A percentile compares a stretch with the other conserved stretches of the same genome.
Conservation (phyloP, 2,888 invertebrate species). For the Elgonia sp. region DNA sequence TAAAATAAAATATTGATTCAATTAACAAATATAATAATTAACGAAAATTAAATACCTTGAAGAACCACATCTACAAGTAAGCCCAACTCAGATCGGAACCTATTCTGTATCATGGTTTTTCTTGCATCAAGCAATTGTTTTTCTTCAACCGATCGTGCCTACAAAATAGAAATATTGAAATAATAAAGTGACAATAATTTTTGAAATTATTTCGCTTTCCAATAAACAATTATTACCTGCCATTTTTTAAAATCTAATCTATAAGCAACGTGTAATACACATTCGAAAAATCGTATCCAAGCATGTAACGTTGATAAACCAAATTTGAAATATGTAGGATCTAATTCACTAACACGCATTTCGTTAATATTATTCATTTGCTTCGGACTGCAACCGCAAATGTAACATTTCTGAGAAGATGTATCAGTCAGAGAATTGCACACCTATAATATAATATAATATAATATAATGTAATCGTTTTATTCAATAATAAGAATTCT, state of each 20-base stretch:
- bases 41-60: conserved; percentile 45
- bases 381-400: conserved; percentile 60
- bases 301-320: conserved; percentile 41
- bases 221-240: conserved; percentile 9
- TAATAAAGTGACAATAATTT: no score
- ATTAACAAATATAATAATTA: no score
- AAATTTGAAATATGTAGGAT: conserved; percentile 12
- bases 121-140: neutral
- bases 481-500: neutral
- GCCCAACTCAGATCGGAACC: conserved; percentile 27
- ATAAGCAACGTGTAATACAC: conserved; percentile 43
- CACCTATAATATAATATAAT: conserved; percentile 27
- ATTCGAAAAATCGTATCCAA: conserved; percentile 50
- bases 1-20: no score
- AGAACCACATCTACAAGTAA: conserved; percentile 47
- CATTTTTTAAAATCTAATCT: conserved; percentile 53
- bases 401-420: conserved; percentile 60
- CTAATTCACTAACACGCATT: no score
- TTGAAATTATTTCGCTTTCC: no score
- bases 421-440: conserved; percentile 64
- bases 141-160: conserved; percentile 33
- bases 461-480: neutral
- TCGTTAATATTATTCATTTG: conserved; percentile 47
- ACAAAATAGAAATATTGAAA: no score
- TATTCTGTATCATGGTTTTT: conserved; percentile 27